These are phyloP conservation scores for Cottoperca gobio DNA, from an alignment of 2,797 vertebrate species.

Conservation along the genomic window DNA sequence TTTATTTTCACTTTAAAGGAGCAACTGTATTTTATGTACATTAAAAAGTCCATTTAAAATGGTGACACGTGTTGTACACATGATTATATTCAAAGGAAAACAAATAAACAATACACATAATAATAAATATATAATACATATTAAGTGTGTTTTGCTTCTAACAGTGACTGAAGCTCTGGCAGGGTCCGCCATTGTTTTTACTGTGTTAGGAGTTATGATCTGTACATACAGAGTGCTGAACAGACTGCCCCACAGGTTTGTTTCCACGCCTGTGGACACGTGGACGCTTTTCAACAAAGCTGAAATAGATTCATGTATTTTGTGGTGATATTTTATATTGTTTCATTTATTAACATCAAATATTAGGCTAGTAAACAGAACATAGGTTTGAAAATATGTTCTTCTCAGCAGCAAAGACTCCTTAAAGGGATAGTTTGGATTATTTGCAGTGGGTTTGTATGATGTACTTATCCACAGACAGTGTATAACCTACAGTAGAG, in stretches of 20 bases:
- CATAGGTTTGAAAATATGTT: not conserved
- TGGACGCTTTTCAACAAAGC: too few species aligned
- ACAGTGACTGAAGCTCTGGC: not conserved
- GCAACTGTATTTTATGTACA: not conserved
- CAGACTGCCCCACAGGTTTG: too few species aligned
- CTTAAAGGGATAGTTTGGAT: not conserved
- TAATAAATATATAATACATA: not conserved
- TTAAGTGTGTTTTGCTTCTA: not conserved
- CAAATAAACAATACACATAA: not conserved
- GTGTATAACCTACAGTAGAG: too few species aligned
- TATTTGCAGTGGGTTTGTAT: too few species aligned
- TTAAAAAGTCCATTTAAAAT: too few species aligned
- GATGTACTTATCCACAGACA: too few species aligned
- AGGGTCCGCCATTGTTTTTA: slow-evolving; percentile 8
- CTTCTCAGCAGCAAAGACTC: not conserved
- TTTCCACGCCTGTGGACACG: too few species aligned
- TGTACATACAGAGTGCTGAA: slow-evolving; percentile 18
- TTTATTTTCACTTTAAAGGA: not conserved
- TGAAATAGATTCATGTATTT: not conserved
- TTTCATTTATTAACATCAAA: not conserved
- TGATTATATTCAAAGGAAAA: not conserved
- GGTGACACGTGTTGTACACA: not conserved
- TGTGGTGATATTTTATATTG: not conserved
- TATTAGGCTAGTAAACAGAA: not conserved
- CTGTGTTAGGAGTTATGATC: slow-evolving; percentile 4